These are phyloP conservation scores for Serilophus lunatus DNA, from an alignment of 2,113 vertebrate genomes.

Conservation along the genomic window DNA sequence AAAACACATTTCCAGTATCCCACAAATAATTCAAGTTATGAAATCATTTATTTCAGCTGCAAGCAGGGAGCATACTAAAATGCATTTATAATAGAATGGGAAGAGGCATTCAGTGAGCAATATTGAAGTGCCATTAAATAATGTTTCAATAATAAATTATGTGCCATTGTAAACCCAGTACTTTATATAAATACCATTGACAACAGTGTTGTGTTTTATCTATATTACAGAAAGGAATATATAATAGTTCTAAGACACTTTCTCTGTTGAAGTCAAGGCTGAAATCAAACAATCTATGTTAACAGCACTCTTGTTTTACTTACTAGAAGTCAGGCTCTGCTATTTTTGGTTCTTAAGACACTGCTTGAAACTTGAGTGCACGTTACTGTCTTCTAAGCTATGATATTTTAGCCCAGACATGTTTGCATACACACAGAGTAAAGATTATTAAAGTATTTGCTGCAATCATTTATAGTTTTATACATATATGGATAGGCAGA, in stretches of 20 bases:
- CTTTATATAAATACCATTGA: slow-evolving; percentile 41
- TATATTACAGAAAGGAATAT: slow-evolving; percentile 8
- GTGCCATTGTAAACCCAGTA: slow-evolving; percentile 43
- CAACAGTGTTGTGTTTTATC: slow-evolving; percentile 51
- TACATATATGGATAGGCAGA: neutral
- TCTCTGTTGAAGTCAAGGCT: neutral
- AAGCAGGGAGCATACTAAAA: slow-evolving; percentile 29
- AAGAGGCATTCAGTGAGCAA: slow-evolving; percentile 48
- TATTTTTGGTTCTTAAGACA: neutral
- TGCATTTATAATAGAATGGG: slow-evolving; percentile 36
- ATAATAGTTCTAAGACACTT: neutral
- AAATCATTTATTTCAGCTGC: slow-evolving; percentile 26
- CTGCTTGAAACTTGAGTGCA: neutral
- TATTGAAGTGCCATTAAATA: slow-evolving; percentile 63
- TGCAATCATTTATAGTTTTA: neutral
- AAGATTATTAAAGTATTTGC: neutral
- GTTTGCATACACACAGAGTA: neutral
- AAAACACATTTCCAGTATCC: slow-evolving; percentile 49
- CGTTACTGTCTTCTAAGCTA: neutral
- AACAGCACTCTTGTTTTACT: neutral
- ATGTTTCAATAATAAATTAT: slow-evolving; percentile 41
- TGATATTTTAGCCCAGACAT: neutral
- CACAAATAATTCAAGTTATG: slow-evolving; percentile 57
- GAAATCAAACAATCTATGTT: neutral
- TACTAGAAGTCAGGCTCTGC: neutral